Evolutionary conservation across 1,140 invertebrate species (phyloP).

Genomic region (Monomorium pharaonis): DNA sequence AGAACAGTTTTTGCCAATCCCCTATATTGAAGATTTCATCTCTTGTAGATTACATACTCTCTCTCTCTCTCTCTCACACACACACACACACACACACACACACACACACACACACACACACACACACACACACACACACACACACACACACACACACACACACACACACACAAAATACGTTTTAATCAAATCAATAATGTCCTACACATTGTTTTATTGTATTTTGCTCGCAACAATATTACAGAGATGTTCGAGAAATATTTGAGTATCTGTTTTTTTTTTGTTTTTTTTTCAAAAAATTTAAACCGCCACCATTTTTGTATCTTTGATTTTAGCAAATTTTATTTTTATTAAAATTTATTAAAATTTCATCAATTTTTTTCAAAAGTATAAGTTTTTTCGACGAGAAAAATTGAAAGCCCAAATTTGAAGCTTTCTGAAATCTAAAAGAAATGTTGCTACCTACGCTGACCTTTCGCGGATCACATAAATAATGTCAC

Average conservation of each 20-base stretch:
- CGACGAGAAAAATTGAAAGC: too few species aligned
- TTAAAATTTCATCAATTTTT: background rate
- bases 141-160: too few species aligned
- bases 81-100: too few species aligned
- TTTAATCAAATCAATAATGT: background rate
- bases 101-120: too few species aligned
- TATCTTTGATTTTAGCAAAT: background rate
- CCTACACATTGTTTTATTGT: background rate
- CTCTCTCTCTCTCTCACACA: too few species aligned
- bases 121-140: too few species aligned
- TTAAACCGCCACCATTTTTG: background rate
- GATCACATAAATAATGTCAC: background rate
- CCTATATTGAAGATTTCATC: background rate
- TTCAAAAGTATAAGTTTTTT: background rate
- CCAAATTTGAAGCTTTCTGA: background rate
- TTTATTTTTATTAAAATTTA: background rate
- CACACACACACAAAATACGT: too few species aligned
- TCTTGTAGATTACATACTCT: background rate
- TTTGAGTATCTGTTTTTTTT: background rate
- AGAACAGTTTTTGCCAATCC: too few species aligned
- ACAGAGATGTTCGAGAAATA: background rate
- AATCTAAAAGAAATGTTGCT: background rate
- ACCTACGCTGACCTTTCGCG: background rate
- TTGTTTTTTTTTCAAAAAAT: background rate
- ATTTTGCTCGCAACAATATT: background rate